Conservation (phyloP, 2,113 vertebrate species). For the Pogonocichla stellata region DNA sequence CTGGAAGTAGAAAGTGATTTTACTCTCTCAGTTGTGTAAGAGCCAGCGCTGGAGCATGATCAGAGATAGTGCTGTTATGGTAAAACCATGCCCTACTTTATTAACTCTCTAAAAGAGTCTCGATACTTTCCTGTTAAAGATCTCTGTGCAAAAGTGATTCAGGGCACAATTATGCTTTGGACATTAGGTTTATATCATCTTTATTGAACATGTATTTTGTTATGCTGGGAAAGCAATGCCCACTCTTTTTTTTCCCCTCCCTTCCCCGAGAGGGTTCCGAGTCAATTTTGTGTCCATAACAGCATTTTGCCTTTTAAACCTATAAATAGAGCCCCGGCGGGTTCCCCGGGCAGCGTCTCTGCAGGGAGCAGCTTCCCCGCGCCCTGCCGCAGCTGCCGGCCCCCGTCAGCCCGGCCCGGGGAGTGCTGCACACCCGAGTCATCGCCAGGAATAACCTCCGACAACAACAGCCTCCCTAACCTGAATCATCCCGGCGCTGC, state of each 20-base stretch:
- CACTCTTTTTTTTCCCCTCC: fast-evolving
- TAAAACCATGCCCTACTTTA: not conserved
- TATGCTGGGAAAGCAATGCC: not conserved
- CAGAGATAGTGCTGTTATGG: not conserved
- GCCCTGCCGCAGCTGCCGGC: slow-evolving; percentile 21
- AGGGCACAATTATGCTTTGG: not conserved
- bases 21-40: not conserved
- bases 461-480: slow-evolving; percentile 1
- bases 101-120: not conserved
- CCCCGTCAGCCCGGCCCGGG: not conserved
- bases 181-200: not conserved
- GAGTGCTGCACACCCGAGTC: slow-evolving; percentile 21
- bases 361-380: not conserved
- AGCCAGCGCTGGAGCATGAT: not conserved
- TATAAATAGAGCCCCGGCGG: not conserved
- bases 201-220: not conserved
- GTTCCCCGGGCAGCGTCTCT: not conserved
- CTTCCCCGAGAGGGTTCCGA: not conserved
- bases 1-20: not conserved
- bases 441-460: slow-evolving; percentile 73
- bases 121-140: not conserved
- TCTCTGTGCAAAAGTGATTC: not conserved
- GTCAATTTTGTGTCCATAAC: not conserved
- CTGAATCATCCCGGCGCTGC: slow-evolving; percentile 51
- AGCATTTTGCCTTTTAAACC: slow-evolving; percentile 22